phyloP scores from a whole-genome alignment of 2,113 vertebrate genomes.

The Leptosomus discolor region DNA sequence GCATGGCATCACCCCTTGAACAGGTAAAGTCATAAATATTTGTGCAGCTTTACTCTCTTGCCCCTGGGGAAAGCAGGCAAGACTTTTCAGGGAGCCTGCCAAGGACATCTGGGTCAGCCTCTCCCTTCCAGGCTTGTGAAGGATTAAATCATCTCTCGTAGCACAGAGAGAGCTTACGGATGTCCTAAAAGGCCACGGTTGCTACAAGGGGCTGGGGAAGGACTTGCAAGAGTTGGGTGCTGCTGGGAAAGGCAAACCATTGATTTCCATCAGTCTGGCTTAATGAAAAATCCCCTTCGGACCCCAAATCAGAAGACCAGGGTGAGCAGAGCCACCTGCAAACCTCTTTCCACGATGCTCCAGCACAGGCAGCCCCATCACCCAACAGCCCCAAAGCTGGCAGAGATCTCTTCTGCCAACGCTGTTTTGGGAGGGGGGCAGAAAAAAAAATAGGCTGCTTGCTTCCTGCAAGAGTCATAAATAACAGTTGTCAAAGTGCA shows the following conservation, averaged over 20 bases:
- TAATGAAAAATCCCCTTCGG: background rate
- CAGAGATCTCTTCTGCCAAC: background rate
- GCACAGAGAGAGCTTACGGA: background rate
- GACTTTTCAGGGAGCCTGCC: background rate
- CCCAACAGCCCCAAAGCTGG: background rate
- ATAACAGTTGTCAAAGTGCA: background rate
- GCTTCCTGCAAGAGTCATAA: background rate
- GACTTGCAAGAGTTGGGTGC: background rate
- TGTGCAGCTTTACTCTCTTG: background rate
- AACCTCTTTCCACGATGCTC: background rate
- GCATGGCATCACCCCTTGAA: background rate
- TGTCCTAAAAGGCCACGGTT: background rate
- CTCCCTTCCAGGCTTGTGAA: background rate
- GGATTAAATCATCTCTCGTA: background rate
- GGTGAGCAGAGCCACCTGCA: background rate
- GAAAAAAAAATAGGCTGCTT: background rate
- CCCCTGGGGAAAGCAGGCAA: background rate
- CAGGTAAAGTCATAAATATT: background rate
- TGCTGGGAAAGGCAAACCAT: background rate
- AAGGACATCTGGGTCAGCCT: background rate
- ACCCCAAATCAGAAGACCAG: background rate
- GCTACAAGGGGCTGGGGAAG: background rate
- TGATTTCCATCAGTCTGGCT: background rate
- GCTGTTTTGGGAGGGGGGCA: background rate
- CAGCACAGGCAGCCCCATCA: background rate